A percentile compares a stretch with the other conserved stretches of the same genome.
These are phyloP conservation scores for Lasioglossum calceatum DNA, from an alignment of 2,888 invertebrate genomes.

Conservation along the genomic window DNA sequence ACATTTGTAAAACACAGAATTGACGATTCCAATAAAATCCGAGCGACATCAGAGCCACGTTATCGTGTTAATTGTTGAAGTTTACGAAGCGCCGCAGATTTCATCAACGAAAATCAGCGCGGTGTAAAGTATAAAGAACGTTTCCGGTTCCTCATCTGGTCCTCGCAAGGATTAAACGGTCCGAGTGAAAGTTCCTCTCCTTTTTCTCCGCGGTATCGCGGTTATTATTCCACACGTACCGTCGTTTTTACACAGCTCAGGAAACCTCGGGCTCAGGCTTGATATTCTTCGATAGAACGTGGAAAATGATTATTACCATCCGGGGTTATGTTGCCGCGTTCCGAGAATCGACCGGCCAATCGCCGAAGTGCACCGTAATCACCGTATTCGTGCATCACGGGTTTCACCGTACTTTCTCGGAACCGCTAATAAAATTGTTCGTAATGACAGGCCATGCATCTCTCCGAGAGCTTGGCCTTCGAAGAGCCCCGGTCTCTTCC, in stretches of 20 bases:
- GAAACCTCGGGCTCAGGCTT: neutral
- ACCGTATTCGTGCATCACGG: constrained; percentile 54
- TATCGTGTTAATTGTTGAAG: neutral
- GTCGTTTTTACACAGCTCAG: constrained; percentile 13
- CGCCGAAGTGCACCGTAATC: constrained; percentile 48
- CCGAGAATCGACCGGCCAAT: constrained; percentile 51
- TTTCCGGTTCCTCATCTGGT: neutral
- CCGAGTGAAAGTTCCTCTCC: constrained; percentile 35
- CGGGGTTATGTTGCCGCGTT: constrained; percentile 21
- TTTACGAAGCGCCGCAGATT: neutral
- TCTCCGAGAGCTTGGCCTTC: constrained; percentile 29
- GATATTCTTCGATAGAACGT: constrained; percentile 51
- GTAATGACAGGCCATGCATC: constrained; percentile 63
- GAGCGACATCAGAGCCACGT: neutral
- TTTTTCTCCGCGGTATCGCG: neutral
- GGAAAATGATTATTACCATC: constrained; percentile 42
- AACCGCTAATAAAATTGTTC: constrained; percentile 57
- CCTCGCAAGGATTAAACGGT: neutral
- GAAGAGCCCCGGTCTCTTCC: neutral
- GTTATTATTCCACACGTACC: constrained; percentile 17
- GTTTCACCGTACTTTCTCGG: constrained; percentile 63
- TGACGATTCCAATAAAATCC: neutral
- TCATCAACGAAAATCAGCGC: neutral
- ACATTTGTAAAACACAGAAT: neutral
- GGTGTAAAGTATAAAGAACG: neutral